These are phyloP conservation scores for Platycheirus rosarum DNA, from an alignment of 2,888 invertebrate genomes.

Conservation along the genomic window DNA sequence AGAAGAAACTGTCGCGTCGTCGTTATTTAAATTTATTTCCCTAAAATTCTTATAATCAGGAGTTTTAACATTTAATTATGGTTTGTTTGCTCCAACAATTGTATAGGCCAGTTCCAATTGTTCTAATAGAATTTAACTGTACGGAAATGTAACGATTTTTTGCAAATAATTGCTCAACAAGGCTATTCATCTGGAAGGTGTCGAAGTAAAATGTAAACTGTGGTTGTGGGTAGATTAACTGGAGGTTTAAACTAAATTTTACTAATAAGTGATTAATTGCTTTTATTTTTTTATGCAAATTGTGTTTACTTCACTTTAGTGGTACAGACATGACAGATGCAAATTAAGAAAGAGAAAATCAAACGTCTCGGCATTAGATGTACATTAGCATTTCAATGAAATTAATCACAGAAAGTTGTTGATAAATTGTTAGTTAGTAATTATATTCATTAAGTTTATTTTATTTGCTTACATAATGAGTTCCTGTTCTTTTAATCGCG, in stretches of 20 bases:
- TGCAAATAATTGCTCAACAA: not conserved
- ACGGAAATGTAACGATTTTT: not conserved
- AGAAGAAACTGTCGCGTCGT: not conserved
- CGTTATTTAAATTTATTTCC: not conserved
- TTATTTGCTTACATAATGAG: too few species aligned
- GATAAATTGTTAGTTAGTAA: not conserved
- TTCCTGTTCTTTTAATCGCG: too few species aligned
- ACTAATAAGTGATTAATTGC: slow-evolving; percentile 11
- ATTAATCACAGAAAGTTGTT: not conserved
- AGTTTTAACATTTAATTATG: not conserved
- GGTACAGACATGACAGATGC: not conserved
- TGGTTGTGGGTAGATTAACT: slow-evolving; percentile 21
- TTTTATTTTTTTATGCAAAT: slow-evolving; percentile 11
- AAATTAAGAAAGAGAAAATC: slow-evolving; percentile 18
- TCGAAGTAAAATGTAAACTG: not conserved
- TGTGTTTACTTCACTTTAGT: not conserved
- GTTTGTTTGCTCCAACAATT: not conserved
- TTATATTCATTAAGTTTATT: slow-evolving; percentile 6
- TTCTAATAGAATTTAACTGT: too few species aligned
- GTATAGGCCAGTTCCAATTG: too few species aligned
- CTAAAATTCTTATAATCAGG: too few species aligned
- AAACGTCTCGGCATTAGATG: slow-evolving; percentile 8
- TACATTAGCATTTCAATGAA: slow-evolving; percentile 7
- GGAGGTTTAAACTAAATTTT: slow-evolving; percentile 4
- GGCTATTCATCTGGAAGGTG: slow-evolving; percentile 1